Evolutionary conservation across 2,797 vertebrate genomes (phyloP), one percentile per base, ranked within the genome.

Genomic region (Aphelocoma californica): DNA sequence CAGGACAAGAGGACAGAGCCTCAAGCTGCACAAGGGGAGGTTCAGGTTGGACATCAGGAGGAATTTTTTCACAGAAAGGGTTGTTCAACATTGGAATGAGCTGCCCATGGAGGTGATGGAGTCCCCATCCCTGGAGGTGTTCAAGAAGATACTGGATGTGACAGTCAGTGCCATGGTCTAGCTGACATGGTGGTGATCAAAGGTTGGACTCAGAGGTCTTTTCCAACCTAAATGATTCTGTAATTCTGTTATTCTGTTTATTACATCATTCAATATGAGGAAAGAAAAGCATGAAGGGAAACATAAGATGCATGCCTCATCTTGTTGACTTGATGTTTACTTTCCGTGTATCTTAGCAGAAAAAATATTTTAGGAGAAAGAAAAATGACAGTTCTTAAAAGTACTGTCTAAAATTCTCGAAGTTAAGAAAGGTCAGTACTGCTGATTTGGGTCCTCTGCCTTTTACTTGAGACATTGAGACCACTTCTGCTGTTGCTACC

Each of bases 251-350:
- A 31, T 29, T 64, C 10, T n/a, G 34, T 83, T 92, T 66, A 51
- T 70, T 28, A 57, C 12, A 21, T 44, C 57, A 58, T 51, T 88
- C 40, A 18, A 69, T 45, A 18, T 1, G 14, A 85, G 50, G 74
- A 51, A 81, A 58, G 40, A 34, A 58, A 74, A 60, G 48, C 16
- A 0, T 26, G 7, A 75, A 71, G 58, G 26, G 45, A 74, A 92
- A 62, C 18, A 51, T 0, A 1, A 12, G 32, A 50, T 26, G 14
- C 13, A 8, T 14, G 6, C 17, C 17, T 40, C 12, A 38, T 56
- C 48, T 50, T 70, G 32, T 24, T 86, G 42, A 50, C 34, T 53
- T 70, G 16, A 32, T 7, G 50, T 62, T 61, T 60, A 64, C 8
- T 53, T 67, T 75, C 40, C 7, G 3, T 36, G 34, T n/a, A 29